phyloP scores from a whole-genome alignment of 2,113 vertebrate genomes.

The Zeus faber region DNA sequence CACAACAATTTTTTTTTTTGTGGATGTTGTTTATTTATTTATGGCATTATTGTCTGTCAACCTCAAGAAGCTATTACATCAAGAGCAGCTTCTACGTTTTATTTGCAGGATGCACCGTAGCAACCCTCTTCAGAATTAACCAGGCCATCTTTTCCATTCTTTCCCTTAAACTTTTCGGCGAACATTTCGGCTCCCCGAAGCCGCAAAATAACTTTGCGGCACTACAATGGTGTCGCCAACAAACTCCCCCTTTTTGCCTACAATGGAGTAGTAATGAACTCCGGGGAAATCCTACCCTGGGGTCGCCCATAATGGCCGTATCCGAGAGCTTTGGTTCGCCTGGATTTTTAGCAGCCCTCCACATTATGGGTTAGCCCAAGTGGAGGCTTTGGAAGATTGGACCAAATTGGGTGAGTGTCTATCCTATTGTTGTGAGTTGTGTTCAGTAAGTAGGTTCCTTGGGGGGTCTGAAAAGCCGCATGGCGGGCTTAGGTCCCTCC shows the following conservation, averaged over 20 bases:
- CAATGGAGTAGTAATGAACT: slow-evolving; percentile 43
- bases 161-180: slow-evolving; percentile 32
- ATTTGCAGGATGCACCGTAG: slow-evolving; percentile 22
- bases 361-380: slow-evolving; percentile 43
- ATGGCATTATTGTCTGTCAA: slow-evolving; percentile 5
- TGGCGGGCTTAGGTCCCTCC: slow-evolving; percentile 28
- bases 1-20: slow-evolving; percentile 1
- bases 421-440: slow-evolving; percentile 37
- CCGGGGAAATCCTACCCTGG: slow-evolving; percentile 21
- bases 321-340: slow-evolving; percentile 32
- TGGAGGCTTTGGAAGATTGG: slow-evolving; percentile 62
- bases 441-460: slow-evolving; percentile 47
- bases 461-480: slow-evolving; percentile 27
- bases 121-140: slow-evolving; percentile 22
- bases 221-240: slow-evolving; percentile 36
- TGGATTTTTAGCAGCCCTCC: slow-evolving; percentile 31
- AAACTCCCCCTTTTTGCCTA: slow-evolving; percentile 20
- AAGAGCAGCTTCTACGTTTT: slow-evolving; percentile 14
- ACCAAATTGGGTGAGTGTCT: slow-evolving; percentile 58
- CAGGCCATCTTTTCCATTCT: slow-evolving; percentile 14
- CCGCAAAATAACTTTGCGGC: slow-evolving; percentile 15
- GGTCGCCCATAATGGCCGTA: slow-evolving; percentile 18
- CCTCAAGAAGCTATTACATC: slow-evolving; percentile 12
- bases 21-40: background rate
- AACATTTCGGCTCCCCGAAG: slow-evolving; percentile 42